Evolutionary conservation across 1,140 invertebrate species (phyloP).

Genomic region (Thaumetopoea pityocampa): DNA sequence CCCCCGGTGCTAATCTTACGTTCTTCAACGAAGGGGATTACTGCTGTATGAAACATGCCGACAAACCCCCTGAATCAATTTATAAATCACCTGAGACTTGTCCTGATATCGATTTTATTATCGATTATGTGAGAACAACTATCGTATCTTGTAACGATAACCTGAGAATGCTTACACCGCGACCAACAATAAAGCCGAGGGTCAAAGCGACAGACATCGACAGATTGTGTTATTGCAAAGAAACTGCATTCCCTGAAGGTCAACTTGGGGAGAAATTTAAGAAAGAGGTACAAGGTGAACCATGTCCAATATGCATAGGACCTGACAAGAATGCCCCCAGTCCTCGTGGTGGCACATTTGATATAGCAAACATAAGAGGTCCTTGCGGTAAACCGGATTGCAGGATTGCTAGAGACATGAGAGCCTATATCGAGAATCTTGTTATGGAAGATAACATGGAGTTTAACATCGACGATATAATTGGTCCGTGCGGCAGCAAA

Average conservation of each 20-base stretch:
- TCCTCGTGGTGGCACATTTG: constrained; percentile 36
- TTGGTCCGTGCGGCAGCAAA: constrained; percentile 67
- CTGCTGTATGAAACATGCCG: constrained; percentile 56
- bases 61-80: constrained; percentile 56
- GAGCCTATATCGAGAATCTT: constrained; percentile 60
- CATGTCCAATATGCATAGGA: constrained; percentile 53
- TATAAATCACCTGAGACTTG: constrained; percentile 49
- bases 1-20: constrained; percentile 51
- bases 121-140: constrained; percentile 63
- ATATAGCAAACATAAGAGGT: constrained; percentile 62
- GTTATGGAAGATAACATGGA: constrained; percentile 58
- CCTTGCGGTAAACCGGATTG: constrained; percentile 64
- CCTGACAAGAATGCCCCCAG: constrained; percentile 31
- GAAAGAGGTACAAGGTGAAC: constrained; percentile 39
- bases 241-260: constrained; percentile 52
- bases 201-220: constrained; percentile 63
- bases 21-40: constrained; percentile 56
- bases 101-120: constrained; percentile 55
- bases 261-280: constrained; percentile 49
- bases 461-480: constrained; percentile 50
- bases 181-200: constrained; percentile 51
- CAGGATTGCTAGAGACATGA: constrained; percentile 56
- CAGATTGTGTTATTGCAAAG: constrained; percentile 58
- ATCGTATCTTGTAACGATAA: constrained; percentile 69
- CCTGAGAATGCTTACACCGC: constrained; percentile 67